phyloP scores from a whole-genome alignment of 1,140 invertebrate species.

The Caenorhabditis briggsae region DNA sequence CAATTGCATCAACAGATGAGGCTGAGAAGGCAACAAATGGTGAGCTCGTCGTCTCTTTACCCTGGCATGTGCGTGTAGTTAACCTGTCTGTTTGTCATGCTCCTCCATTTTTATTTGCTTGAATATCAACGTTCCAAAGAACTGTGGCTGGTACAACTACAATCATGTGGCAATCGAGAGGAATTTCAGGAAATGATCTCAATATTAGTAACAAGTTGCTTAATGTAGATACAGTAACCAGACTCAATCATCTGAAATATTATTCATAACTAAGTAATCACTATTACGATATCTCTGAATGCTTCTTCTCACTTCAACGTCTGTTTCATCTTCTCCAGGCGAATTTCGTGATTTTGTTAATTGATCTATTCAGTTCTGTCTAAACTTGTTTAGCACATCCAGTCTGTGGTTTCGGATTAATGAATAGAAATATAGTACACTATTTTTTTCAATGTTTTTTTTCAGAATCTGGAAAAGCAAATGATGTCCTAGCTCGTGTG shows the following conservation, averaged over 20 bases:
- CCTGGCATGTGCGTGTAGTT: slow-evolving; percentile 35
- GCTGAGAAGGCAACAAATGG: slow-evolving; percentile 39
- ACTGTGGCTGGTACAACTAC: no score
- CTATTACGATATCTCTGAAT: no score
- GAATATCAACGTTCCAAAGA: background rate
- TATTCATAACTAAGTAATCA: no score
- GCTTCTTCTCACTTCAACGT: no score
- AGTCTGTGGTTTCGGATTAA: background rate
- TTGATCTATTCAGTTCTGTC: background rate
- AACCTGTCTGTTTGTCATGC: background rate
- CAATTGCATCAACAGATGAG: slow-evolving; percentile 19
- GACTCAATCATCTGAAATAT: background rate
- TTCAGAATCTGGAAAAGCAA: slow-evolving; percentile 26
- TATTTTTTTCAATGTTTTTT: background rate
- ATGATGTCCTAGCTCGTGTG: slow-evolving; percentile 28
- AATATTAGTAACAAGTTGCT: no score
- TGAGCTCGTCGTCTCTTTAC: slow-evolving; percentile 24
- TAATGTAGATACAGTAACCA: no score
- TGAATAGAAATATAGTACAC: background rate
- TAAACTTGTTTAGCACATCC: background rate
- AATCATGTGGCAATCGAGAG: no score
- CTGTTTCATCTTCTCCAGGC: background rate
- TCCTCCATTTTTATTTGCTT: background rate
- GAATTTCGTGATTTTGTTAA: background rate
- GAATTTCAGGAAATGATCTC: no score